Evolutionary conservation across 2,797 vertebrate genomes (phyloP), one percentile per base, ranked within the genome.

Genomic region (Platyrinchus mystaceus): DNA sequence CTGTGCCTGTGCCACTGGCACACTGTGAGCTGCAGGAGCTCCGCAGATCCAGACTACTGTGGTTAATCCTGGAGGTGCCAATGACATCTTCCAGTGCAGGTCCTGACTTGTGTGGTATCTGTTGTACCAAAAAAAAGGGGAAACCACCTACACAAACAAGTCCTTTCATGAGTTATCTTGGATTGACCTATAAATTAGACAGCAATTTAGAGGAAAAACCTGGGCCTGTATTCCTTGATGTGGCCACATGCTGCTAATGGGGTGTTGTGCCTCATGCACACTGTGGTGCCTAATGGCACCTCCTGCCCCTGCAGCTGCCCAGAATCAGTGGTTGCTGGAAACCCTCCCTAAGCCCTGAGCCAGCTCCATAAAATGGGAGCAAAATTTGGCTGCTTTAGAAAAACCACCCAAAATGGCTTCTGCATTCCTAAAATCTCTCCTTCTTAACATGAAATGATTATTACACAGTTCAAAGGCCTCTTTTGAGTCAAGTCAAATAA

Each of bases 261-360:
- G 41, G 2, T 36, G 41, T 13, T 12, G 59, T 32, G 53, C 26
- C 53, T 67, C 8, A 2, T 16, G 24, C 3, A 12, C 0, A 3
- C 41, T 56, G 66, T 5, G 2, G n/a, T 32, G 28, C 14, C 50
- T 24, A n/a, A 26, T 27, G 56, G 27, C 36, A 63, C 9, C 52
- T 77, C 50, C 44, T 30, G 32, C 43, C 62, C 41, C 64, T 89
- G 78, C 55, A 12, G 22, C 76, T 87, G 39, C 55, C n/a, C 59
- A 20, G 13, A 52, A 18, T 7, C 39, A n/a, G 22, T 2, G 23
- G 20, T n/a, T 87, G 18, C 34, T 84, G 50, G 30, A 78, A 84
- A 36, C 3, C 6, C 14, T 62, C n/a, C 55, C 52, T 30, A 36
- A 94, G 17, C 26, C 23, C 44, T 43, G 9, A 74, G 10, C 8